Evolutionary conservation across 2,888 invertebrate genomes (phyloP), one percentile per base, ranked within the genome.

Genomic region (Chymomyza caudatula): DNA sequence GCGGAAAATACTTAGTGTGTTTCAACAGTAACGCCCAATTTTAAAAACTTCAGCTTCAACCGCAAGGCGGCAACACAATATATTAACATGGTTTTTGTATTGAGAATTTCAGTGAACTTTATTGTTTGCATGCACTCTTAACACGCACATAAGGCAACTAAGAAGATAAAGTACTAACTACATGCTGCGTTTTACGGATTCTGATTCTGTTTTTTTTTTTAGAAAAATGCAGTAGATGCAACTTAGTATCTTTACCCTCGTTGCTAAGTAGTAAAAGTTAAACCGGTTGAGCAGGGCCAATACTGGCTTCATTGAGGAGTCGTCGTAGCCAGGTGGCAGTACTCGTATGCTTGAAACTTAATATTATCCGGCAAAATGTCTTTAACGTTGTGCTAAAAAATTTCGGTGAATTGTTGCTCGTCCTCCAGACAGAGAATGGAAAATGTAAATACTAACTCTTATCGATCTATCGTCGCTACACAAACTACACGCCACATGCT

Each of bases 301-400:
- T 20, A 51, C 69, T 47, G 44, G 65, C 65, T 84, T 76, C 81
- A 85, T 82, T 85, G 78, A 82, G 73, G 68, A 82, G 76, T 78
- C 69, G 70, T 62, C 75, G 63, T 55, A 25, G 22, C 51, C 57
- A 63, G 57, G 54, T 63, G 53, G 23, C 15, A 19, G 42, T 47
- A 17, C 5, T 15, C 51, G 67, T 67, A 22, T 67, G 71, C 62
- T 69, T 85, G 83, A 85, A 85, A 85, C 85, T 83, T 78, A 83
- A 83, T 85, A 83, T 83, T 83, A 85, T 77, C 84, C 74, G 73
- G 69, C 76, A 85, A 85, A 83, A 78, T 81, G 76, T 78, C 84
- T 86, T 78, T 77, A 86, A 76, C 73, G 85, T 84, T 86, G 78
- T 84, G 78, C 80, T 85, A 85, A 86, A 84, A 85, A 87, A 84